Conservation (phyloP, 2,113 vertebrate genomes). For the Hystrix brachyura region DNA sequence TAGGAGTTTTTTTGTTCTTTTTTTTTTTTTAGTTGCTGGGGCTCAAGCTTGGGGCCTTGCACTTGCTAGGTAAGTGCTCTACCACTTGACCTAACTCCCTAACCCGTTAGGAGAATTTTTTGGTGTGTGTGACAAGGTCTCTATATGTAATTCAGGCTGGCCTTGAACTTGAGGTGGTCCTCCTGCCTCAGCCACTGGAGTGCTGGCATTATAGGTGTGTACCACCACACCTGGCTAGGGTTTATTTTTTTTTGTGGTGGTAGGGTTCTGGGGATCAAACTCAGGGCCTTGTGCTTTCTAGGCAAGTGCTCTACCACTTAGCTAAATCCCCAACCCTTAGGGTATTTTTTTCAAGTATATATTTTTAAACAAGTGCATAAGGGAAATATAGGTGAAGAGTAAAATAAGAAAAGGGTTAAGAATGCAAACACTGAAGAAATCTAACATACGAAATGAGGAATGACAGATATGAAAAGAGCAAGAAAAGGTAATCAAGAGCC, state of each 20-base stretch:
- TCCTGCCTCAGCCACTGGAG: not conserved
- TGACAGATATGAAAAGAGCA: not conserved
- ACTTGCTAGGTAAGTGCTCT: too few relatives aligned
- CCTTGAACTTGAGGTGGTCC: not conserved
- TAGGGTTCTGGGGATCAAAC: too few relatives aligned
- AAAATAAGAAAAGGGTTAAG: not conserved
- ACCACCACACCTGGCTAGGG: not conserved
- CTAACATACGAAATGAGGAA: not conserved
- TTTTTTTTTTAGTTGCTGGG: not conserved
- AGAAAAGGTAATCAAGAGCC: not conserved
- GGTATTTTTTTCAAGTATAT: not conserved
- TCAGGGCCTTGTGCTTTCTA: not conserved
- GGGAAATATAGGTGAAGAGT: not conserved
- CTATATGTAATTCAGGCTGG: not conserved
- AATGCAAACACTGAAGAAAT: slow-evolving; percentile 57
- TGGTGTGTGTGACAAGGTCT: not conserved
- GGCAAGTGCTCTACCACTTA: too few relatives aligned
- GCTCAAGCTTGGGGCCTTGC: too few relatives aligned
- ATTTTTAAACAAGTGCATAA: slow-evolving; percentile 14
- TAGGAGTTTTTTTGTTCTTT: not conserved
- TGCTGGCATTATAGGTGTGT: not conserved
- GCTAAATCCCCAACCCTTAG: too few relatives aligned
- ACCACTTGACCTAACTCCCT: too few relatives aligned
- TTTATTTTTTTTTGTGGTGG: not conserved
- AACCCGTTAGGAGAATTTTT: too few relatives aligned